Conservation (phyloP, 2,113 vertebrate species). For the Athene noctua region DNA sequence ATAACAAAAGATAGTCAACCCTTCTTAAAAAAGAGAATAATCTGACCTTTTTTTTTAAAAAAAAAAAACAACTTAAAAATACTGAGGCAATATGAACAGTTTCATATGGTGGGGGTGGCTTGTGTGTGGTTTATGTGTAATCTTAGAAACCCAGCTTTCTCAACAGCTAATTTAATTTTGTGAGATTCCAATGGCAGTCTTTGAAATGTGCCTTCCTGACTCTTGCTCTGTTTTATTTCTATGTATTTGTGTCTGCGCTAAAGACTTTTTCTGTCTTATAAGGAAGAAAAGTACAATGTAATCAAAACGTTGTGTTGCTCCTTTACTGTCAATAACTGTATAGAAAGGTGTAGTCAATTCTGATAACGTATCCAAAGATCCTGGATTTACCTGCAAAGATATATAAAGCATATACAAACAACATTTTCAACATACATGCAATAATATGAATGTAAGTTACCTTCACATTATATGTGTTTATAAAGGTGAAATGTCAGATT, state of each 20-base stretch:
- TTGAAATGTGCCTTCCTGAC: background rate
- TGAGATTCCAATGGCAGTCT: background rate
- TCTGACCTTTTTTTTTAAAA: background rate
- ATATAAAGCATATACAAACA: background rate
- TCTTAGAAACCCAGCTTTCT: constrained; percentile 14
- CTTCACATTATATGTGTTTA: background rate
- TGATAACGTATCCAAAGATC: background rate
- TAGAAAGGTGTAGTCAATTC: background rate
- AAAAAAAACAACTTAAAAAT: background rate
- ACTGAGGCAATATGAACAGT: background rate
- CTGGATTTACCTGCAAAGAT: background rate
- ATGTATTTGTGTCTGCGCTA: background rate
- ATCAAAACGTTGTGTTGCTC: background rate
- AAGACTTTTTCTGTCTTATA: background rate
- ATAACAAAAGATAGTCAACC: constrained; percentile 28
- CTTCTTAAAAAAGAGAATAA: background rate
- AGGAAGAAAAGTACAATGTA: background rate
- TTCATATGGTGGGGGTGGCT: background rate
- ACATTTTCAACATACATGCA: background rate
- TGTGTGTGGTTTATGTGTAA: background rate
- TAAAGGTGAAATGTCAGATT: background rate
- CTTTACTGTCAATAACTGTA: background rate
- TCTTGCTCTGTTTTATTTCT: background rate
- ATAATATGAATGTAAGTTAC: background rate
- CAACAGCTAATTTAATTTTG: background rate